These are phyloP conservation scores for Serranus cabrilla DNA, from an alignment of 2,797 vertebrate species.

Conservation along the genomic window DNA sequence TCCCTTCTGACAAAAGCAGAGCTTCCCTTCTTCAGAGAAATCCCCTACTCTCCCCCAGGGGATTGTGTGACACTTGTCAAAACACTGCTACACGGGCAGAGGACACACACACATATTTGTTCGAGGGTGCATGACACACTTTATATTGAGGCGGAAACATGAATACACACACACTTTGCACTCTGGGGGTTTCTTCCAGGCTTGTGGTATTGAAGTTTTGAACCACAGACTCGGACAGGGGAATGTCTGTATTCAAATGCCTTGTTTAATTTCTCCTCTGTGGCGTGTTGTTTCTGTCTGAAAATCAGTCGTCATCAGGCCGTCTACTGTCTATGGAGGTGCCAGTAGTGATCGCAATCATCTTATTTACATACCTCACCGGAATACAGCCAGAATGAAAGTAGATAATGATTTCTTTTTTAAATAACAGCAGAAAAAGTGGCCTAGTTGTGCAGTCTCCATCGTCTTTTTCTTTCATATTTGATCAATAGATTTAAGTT, in stretches of 20 bases:
- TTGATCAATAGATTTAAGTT: background rate
- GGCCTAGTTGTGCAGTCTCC: background rate
- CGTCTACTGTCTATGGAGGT: background rate
- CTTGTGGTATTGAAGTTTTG: conserved; percentile 26
- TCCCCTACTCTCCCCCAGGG: conserved; percentile 31
- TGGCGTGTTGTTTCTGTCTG: background rate
- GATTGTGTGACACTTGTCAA: conserved; percentile 59
- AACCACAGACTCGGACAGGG: background rate
- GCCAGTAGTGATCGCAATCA: background rate
- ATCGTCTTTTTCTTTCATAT: background rate
- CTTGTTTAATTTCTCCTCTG: conserved; percentile 10
- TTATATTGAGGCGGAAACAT: conserved; percentile 24
- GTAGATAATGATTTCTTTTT: background rate
- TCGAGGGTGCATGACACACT: conserved; percentile 32
- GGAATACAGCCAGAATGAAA: background rate
- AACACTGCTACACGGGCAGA: conserved; percentile 46
- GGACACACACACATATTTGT: conserved; percentile 27
- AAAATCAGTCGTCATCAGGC: background rate
- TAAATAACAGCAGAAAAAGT: background rate
- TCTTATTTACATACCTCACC: background rate
- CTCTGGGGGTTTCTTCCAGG: conserved; percentile 30
- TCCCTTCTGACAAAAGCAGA: conserved; percentile 53
- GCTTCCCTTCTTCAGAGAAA: conserved; percentile 46
- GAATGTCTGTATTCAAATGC: conserved; percentile 14
- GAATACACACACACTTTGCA: conserved; percentile 31